Evolutionary conservation across 1,140 invertebrate genomes (phyloP).

Genomic region (Achatina immaculata): DNA sequence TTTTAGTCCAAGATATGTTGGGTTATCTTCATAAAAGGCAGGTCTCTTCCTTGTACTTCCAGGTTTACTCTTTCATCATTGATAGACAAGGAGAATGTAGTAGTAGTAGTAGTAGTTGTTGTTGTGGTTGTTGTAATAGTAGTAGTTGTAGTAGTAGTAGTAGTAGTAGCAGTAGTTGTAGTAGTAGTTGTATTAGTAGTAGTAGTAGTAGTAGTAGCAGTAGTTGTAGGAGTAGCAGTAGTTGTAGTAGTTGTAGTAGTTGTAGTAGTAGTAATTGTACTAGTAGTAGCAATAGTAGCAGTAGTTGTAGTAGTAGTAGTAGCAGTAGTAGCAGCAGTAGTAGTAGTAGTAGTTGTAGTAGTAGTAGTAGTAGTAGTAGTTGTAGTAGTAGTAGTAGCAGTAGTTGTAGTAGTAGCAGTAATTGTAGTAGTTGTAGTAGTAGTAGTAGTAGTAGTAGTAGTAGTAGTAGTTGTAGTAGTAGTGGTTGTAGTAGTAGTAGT

Average conservation of each 20-base stretch:
- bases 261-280: neutral
- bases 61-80: no score
- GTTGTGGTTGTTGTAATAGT: neutral
- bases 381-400: slow-evolving; percentile 24
- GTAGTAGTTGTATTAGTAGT: slow-evolving; percentile 26
- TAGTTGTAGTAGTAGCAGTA: slow-evolving; percentile 35
- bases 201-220: slow-evolving; percentile 24
- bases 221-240: slow-evolving; percentile 29
- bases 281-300: neutral
- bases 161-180: slow-evolving; percentile 14
- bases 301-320: slow-evolving; percentile 31
- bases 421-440: neutral
- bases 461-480: neutral
- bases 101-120: slow-evolving; percentile 40
- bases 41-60: no score
- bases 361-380: slow-evolving; percentile 26
- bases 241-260: slow-evolving; percentile 18
- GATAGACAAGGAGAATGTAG: no score
- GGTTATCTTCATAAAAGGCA: no score
- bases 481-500: no score
- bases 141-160: neutral
- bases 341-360: slow-evolving; percentile 18
- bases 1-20: no score
- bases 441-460: slow-evolving; percentile 13
- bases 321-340: slow-evolving; percentile 31